Evolutionary conservation across 2,888 invertebrate species (phyloP).

Genomic region (Melanophora roralis): DNA sequence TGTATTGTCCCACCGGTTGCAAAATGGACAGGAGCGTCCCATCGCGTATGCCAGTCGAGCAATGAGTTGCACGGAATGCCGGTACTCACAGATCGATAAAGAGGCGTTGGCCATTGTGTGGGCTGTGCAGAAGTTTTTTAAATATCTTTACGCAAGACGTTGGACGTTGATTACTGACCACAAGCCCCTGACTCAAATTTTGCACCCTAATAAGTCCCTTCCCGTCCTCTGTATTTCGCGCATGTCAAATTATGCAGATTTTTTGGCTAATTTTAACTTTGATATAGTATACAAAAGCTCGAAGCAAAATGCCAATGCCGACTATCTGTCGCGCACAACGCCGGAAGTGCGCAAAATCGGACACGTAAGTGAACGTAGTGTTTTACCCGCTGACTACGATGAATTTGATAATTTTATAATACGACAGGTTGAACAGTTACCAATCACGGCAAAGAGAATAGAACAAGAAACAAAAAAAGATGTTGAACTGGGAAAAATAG

Average conservation of each 20-base stretch:
- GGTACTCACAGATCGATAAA: constrained; percentile 42
- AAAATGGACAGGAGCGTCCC: constrained; percentile 36
- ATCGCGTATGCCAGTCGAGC: constrained; percentile 39
- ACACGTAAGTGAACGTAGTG: background rate
- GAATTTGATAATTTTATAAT: background rate
- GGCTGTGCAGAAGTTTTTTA: constrained; percentile 39
- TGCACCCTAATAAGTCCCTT: constrained; percentile 44
- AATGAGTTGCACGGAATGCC: constrained; percentile 18
- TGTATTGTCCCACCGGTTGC: constrained; percentile 46
- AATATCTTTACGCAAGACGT: constrained; percentile 45
- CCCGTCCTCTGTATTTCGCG: no score
- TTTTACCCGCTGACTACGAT: background rate
- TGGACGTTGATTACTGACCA: constrained; percentile 53
- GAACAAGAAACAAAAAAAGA: background rate
- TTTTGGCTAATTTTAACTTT: no score
- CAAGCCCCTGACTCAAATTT: constrained; percentile 52
- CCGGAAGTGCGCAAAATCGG: background rate
- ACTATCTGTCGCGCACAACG: constrained; percentile 17
- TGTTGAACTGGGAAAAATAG: background rate
- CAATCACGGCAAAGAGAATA: constrained; percentile 8
- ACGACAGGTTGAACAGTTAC: background rate
- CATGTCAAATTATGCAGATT: no score
- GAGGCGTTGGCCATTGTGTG: constrained; percentile 48
- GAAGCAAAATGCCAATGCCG: constrained; percentile 50
- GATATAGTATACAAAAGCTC: no score